Base-by-base conservation (phyloP, 2,888 invertebrate species). In the Scrobipalpa costella region DNA sequence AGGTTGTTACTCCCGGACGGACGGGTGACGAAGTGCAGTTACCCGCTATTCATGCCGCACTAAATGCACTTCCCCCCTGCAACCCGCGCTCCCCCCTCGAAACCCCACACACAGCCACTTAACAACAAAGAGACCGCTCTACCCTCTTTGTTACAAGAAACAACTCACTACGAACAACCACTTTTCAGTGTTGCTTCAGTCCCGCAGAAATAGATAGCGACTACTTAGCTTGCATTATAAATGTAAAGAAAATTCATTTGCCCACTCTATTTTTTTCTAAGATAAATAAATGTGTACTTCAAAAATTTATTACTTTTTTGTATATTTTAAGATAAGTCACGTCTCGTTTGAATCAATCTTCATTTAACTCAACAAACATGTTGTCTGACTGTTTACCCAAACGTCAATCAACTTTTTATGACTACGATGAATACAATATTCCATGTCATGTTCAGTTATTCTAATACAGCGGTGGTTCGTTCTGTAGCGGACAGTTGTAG, bases 81-180 rank as follows among this genome's bases (percentile, higher is more conserved):
- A 73, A 59, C 71, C 73, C 27, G 27, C 27, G 27, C 85, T 84
- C 81, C 76, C 75, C 67, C 77, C 74, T 68, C 76, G 74, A 73
- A 57, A 70, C 73, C 74, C 74, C 77, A 72, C 73, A 76, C 75
- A 75, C 78, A 83, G 84, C 86, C 88, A 90, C 89, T 90, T 88
- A 85, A 85, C 86, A 86, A 90, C 89, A 90, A 89, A 90, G 89
- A 88, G 85, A 87, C 84, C 85, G 87, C 86, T 87, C 84, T 85
- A 85, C 85, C 84, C 86, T 87, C 90, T 89, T 88, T 89, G 88
- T 90, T 88, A 86, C 79, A 85, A 89, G 86, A 86, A 88, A 88
- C 84, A 86, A 88, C 86, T 86, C 79, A 77, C 75, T 80, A 70
- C 73, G 73, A 79, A 73, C 82, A 79, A 85, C 83, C 84, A 85